Percentiles rank a stretch among this genome's conserved stretches.
These are phyloP conservation scores for Scomber scombrus DNA, from an alignment of 2,113 vertebrate species.

Conservation along the genomic window DNA sequence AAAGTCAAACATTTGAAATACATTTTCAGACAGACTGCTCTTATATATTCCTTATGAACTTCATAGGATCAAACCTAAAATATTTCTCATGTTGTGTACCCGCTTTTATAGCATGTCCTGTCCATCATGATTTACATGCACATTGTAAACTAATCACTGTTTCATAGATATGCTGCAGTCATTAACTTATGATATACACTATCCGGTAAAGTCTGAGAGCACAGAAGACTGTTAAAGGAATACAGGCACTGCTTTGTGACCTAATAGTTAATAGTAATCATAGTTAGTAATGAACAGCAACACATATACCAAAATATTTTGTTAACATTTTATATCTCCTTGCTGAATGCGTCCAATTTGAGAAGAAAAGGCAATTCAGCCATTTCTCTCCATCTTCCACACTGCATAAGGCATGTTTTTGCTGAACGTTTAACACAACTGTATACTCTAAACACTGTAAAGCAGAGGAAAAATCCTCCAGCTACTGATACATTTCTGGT, in stretches of 20 bases:
- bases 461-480: slow-evolving; percentile 66
- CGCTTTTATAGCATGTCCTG: neutral
- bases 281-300: slow-evolving; percentile 55
- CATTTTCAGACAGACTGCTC: neutral
- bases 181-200: slow-evolving; percentile 32
- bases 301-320: slow-evolving; percentile 63
- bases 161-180: slow-evolving; percentile 15
- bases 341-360: slow-evolving; percentile 73
- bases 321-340: slow-evolving; percentile 68
- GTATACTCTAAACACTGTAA: slow-evolving; percentile 60
- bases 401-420: slow-evolving; percentile 68
- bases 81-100: neutral
- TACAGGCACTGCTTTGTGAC: slow-evolving; percentile 47
- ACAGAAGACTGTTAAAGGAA: slow-evolving; percentile 38
- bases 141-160: slow-evolving; percentile 7
- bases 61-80: neutral
- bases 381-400: slow-evolving; percentile 68
- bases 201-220: slow-evolving; percentile 27
- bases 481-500: slow-evolving; percentile 85
- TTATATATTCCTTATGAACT: neutral
- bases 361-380: slow-evolving; percentile 73
- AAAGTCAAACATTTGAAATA: neutral
- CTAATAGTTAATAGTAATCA: too few species aligned
- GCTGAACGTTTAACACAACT: slow-evolving; percentile 72
- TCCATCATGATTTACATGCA: neutral